Evolutionary conservation across 2,888 invertebrate genomes (phyloP).

Genomic region (Gonocerus acuteangulatus): DNA sequence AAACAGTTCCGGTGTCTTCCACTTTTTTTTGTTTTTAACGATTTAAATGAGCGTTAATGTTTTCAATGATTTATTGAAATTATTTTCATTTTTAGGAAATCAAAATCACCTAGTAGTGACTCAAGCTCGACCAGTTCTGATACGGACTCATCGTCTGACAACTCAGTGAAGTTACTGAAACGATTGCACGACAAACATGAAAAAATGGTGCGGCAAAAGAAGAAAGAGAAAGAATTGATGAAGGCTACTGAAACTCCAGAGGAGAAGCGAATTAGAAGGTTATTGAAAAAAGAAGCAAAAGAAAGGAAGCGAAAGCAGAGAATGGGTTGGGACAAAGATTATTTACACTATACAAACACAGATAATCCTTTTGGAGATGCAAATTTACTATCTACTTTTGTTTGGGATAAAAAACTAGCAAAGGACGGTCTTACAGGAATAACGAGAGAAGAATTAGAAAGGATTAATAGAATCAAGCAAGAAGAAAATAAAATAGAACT

Average conservation of each 20-base stretch:
- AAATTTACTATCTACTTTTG: conserved; percentile 86
- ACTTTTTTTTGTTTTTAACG: too few relatives aligned
- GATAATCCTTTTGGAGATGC: conserved; percentile 99
- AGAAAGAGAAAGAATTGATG: conserved; percentile 61
- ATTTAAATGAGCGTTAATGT: too few relatives aligned
- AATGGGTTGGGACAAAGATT: conserved; percentile 97
- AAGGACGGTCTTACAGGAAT: conserved; percentile 81
- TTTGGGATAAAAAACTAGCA: conserved; percentile 93
- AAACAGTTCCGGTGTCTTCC: too few relatives aligned
- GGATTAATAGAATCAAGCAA: conserved; percentile 75
- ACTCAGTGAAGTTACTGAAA: conserved; percentile 57
- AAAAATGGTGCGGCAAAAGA: conserved; percentile 56
- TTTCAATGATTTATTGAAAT: too few relatives aligned
- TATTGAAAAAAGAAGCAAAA: conserved; percentile 86
- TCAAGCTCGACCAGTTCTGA: conserved; percentile 35
- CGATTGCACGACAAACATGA: conserved; percentile 64
- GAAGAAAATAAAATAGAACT: conserved; percentile 85
- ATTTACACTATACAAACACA: conserved; percentile 91
- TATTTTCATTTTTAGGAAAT: not conserved
- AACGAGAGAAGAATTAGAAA: conserved; percentile 70
- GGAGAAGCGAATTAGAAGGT: conserved; percentile 75
- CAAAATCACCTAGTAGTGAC: conserved; percentile 2
- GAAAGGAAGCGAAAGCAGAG: conserved; percentile 77
- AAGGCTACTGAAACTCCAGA: conserved; percentile 93
- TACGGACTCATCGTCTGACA: conserved; percentile 36